phyloP scores from a whole-genome alignment of 2,113 vertebrate genomes.

The Empidonax traillii region DNA sequence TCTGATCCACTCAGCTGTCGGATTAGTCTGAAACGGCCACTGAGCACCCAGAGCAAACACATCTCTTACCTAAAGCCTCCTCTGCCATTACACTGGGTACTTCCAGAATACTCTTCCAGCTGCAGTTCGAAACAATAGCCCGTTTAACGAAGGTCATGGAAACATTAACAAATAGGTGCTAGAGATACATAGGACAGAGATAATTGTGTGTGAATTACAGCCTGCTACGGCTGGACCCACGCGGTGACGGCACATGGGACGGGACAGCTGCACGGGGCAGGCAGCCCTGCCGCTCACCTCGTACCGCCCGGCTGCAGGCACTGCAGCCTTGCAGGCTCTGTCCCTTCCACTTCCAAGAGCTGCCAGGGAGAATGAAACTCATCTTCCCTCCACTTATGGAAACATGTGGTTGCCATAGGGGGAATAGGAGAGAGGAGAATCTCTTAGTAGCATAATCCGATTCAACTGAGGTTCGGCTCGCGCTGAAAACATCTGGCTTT shows the following conservation, averaged over 20 bases:
- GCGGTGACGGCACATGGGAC: accelerated
- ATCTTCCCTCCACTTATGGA: neutral
- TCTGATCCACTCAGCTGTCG: neutral
- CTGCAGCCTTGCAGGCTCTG: neutral
- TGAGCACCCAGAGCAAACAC: neutral
- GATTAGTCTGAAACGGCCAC: neutral
- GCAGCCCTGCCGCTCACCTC: neutral
- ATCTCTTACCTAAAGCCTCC: neutral
- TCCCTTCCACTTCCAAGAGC: neutral
- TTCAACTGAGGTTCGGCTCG: neutral
- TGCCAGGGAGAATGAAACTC: neutral
- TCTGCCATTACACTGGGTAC: neutral
- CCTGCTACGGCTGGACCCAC: neutral
- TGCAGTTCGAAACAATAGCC: neutral
- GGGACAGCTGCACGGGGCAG: accelerated
- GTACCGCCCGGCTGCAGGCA: neutral
- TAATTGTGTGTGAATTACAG: accelerated
- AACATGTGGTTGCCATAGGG: conserved; percentile 38
- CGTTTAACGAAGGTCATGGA: accelerated
- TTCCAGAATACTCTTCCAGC: neutral
- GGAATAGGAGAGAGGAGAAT: neutral
- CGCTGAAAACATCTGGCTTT: conserved; percentile 29
- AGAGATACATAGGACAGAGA: neutral
- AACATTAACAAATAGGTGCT: neutral
- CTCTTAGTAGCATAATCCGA: conserved; percentile 11